Base-by-base conservation (phyloP, 2,113 vertebrate species). In the Cnemophilus loriae region DNA sequence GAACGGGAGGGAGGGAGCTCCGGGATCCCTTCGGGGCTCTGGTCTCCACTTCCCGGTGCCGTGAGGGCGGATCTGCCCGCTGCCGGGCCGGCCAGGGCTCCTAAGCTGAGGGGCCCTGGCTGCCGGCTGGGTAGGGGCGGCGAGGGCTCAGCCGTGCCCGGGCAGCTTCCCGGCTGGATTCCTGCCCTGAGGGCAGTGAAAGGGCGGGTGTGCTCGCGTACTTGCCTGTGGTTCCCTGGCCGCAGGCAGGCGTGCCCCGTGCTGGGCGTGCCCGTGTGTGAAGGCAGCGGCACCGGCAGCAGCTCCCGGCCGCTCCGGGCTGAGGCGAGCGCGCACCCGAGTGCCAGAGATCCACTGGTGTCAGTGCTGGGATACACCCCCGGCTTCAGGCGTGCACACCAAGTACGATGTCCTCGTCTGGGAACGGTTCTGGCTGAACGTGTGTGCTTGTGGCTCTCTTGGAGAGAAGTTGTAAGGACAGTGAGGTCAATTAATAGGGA, bases 331-430 rank as follows among this genome's bases (percentile, higher is more conserved):
- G 0, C 23, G 59, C 19, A 0, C 1, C 44, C 14, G 5, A 6
- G 1, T 9, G 55, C 65, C 64, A 2, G n/a, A 10, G 37, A 30
- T 20, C 17, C 6, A 0, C 4, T 4, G 6, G 6, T 6, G 32
- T 5, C 44, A 0, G 3, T 3, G 64, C 60, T 67, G 6, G 44
- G 61, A 7, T 47, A 22, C 65, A 11, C 4, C 10, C 32, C 8
- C 47, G 4, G 2, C 26, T 9, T 7, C 4, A 15, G 55, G 3
- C 27, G 0, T 12, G 30, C 44, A 0, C 0, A 0, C 18, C 0
- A 9, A n/a, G 22, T 4, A 0, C 2, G 3, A 0, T 26, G 9
- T 4, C 11, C 15, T 3, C 10, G 9, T 14, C 13, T 17, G 28
- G 37, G 19, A 63, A 2, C 7, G 13, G 59, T 4, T 61, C 15